Base-by-base conservation (phyloP, 1,140 invertebrate genomes). In the Zaprionus vittiger region DNA sequence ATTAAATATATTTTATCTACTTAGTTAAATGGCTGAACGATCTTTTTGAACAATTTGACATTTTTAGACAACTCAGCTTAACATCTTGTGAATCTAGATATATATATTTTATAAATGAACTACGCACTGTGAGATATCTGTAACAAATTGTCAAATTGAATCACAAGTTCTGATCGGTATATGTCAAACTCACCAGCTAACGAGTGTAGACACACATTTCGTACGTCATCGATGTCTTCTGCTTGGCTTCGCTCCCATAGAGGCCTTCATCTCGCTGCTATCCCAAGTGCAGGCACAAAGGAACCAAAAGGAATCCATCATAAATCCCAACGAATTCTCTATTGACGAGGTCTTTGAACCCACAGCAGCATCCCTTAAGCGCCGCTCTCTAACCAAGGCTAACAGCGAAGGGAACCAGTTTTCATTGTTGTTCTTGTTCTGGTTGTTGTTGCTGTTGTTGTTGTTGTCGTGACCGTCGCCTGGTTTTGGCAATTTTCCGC, bases 371-470 rank as follows among this genome's bases (percentile, higher is more conserved):
- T 82, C 83, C 83, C 83, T 63, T 77, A 86, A 62, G 24, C 57
- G 56, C 20, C 38, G 75, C 65, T 68, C 64, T 54, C n/a, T 47
- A 47, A 77, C 62, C 59, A 81, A 69, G 69, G 83, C 77, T 73
- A 77, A 78, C 64, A 80, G 56, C 22, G 26, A 22, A n/a, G 34
- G 62, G 61, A 86, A 84, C 82, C 81, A 84, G 82, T 84, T 84
- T 75, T 37, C 34, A 20, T 24, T 26, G 12, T 60, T 20, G 22
- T 38, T 12, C 57, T 2, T 34, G 31, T 11, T 34, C 31, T 34
- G 31, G 31, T 11, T 34, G 9, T 31, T 31, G 28, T 9, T 7
- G 28, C 1, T 28, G 28, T 28, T 28, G 28, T n/a, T 28, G n/a
- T 65, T 31, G 28, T 47, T 31, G 24, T 74, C 61, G 52, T 66